A percentile compares a stretch with the other conserved stretches of the same genome.
Evolutionary conservation across 2,113 vertebrate species (phyloP).

Genomic region (Fulica atra): DNA sequence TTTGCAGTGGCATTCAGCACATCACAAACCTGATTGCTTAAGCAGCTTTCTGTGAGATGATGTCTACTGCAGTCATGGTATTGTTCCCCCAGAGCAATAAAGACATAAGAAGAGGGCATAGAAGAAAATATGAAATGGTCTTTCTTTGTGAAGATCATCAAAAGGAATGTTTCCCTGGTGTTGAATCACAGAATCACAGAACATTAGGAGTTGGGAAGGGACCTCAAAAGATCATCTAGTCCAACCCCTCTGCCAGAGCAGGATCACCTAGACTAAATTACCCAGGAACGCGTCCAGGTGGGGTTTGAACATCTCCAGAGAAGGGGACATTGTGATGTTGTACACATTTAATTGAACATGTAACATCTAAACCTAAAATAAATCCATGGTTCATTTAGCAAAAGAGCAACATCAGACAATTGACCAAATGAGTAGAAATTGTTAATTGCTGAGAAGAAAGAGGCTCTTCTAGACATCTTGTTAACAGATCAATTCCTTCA

Average conservation of each 20-base stretch:
- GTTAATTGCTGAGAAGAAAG: neutral
- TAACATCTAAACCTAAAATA: neutral
- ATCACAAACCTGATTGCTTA: neutral
- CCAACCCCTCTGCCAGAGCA: no score
- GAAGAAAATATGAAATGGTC: neutral
- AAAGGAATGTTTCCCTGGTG: neutral
- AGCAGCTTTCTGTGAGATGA: neutral
- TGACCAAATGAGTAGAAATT: neutral
- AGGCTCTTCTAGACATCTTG: neutral
- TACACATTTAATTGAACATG: neutral
- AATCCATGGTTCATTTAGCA: neutral
- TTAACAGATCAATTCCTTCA: neutral
- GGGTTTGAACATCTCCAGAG: no score
- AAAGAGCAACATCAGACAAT: neutral
- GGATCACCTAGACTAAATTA: no score
- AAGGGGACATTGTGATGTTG: no score
- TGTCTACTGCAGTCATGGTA: neutral
- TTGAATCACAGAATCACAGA: neutral
- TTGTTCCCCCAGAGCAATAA: neutral
- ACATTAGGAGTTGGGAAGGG: no score
- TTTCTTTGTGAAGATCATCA: neutral
- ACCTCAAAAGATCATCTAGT: no score
- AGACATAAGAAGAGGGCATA: accelerated
- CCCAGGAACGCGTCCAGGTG: no score
- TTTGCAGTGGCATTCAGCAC: neutral